Evolutionary conservation across 2,797 vertebrate genomes (phyloP), one percentile per base, ranked within the genome.

Genomic region (Myotis daubentonii): DNA sequence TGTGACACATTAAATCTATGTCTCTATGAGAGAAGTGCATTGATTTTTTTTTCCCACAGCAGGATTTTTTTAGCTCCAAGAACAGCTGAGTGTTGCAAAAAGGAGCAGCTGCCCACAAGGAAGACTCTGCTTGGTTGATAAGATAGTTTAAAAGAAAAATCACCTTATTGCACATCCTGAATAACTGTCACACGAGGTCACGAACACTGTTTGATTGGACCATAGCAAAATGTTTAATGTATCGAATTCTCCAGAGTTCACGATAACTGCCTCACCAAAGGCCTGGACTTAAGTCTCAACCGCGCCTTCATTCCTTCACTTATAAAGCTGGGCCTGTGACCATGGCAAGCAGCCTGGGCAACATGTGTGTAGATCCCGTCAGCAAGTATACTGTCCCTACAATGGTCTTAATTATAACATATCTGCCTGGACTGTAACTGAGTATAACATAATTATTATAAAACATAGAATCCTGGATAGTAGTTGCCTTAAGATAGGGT

Each of bases 71-170:
- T 62, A 81, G 51, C 57, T 88, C 72, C 5, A 3, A 81, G 93
- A 90, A 94, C 44, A 96, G 95, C 91, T 90, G 85, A 95, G 75
- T 74, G 41, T 49, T 80, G 84, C 92, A 87, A 36, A 91, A 84
- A n/a, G 0, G 22, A 92, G 72, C 84, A 57, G 84, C 84, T 38
- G 87, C 71, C 76, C 84, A 30, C 80, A 17, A 0, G n/a, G 75
- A 81, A 49, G 30, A 80, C n/a, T 57, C 57, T 17, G 72, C 55
- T 71, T 3, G 25, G 80, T 33, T 57, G 87, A 94, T 87, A 51
- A 95, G 87, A 94, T 19, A 66, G 49, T 96, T 38, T 33, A 89
- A 87, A 95, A 93, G 93, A 94, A 87, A 95, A 91, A 83, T 68
- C 75, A 79, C 87, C 84, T 55, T 57, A 30, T 6, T 16, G 60